These are phyloP conservation scores for Pyrrhosoma nymphula DNA, from an alignment of 2,888 invertebrate genomes.

Conservation along the genomic window DNA sequence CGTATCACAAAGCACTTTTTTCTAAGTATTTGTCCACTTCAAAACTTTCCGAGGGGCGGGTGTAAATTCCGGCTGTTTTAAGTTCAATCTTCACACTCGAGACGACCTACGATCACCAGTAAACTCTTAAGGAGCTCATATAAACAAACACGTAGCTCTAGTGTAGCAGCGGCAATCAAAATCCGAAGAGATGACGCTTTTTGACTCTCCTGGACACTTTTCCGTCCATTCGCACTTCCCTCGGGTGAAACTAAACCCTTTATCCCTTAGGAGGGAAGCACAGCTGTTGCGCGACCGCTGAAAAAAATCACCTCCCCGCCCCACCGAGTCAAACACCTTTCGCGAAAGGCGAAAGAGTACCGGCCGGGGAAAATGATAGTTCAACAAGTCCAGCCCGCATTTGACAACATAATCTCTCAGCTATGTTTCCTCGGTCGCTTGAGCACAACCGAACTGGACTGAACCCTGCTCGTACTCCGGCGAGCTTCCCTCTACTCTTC, in stretches of 20 bases:
- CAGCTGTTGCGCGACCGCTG: neutral
- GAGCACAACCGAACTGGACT: neutral
- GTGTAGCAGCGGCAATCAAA: neutral
- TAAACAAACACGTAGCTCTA: neutral
- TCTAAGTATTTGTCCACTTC: neutral
- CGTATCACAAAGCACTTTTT: slow-evolving; percentile 4
- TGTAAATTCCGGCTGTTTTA: neutral
- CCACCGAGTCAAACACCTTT: neutral
- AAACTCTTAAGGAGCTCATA: neutral
- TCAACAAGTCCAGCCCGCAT: neutral
- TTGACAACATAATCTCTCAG: neutral
- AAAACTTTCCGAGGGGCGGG: neutral
- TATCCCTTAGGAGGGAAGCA: neutral
- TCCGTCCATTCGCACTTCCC: neutral
- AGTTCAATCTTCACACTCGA: neutral
- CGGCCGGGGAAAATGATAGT: neutral
- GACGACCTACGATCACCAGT: neutral
- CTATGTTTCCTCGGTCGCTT: neutral
- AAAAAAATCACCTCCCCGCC: neutral
- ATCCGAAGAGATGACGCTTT: neutral
- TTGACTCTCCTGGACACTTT: neutral
- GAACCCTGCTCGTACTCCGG: neutral
- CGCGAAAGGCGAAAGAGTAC: neutral
- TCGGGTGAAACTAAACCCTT: neutral
- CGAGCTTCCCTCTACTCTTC: neutral